Evolutionary conservation across 2,797 vertebrate species (phyloP).

Genomic region (Tenualosa thibaudeaui): DNA sequence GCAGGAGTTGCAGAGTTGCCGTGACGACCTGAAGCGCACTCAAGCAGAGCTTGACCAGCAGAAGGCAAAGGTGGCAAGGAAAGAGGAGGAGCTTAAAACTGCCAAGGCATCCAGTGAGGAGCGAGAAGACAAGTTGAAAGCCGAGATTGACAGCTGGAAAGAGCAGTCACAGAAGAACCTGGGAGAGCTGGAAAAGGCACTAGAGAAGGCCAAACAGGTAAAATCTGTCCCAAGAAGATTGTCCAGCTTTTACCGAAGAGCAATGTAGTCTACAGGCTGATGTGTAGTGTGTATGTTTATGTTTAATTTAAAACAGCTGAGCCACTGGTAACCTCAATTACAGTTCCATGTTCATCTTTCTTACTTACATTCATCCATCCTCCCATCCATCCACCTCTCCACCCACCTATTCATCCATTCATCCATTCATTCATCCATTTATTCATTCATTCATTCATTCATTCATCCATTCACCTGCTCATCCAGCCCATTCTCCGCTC

Average conservation of each 20-base stretch:
- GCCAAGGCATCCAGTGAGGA: constrained; percentile 64
- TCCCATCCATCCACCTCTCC: neutral
- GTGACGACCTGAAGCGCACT: constrained; percentile 69
- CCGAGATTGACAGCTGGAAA: constrained; percentile 73
- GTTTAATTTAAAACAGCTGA: neutral
- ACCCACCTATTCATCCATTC: neutral
- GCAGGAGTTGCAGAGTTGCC: constrained; percentile 76
- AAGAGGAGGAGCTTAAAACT: constrained; percentile 69
- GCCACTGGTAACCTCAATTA: neutral
- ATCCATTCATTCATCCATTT: neutral
- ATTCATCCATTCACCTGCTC: neutral
- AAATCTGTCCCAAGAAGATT: neutral
- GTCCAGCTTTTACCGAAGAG: too few relatives aligned
- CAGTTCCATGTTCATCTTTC: too few relatives aligned
- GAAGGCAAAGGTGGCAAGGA: constrained; percentile 67
- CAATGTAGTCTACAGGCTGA: neutral
- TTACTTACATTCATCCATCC: too few relatives aligned
- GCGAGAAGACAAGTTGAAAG: constrained; percentile 67
- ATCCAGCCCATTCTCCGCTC: neutral
- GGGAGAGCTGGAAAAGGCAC: constrained; percentile 70
- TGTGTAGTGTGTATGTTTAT: neutral
- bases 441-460: neutral
- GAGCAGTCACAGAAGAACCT: constrained; percentile 71
- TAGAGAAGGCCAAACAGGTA: constrained; percentile 78
- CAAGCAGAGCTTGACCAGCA: constrained; percentile 65